Evolutionary conservation across 2,888 invertebrate genomes (phyloP).

Genomic region (Pollenia griseotomentosa): DNA sequence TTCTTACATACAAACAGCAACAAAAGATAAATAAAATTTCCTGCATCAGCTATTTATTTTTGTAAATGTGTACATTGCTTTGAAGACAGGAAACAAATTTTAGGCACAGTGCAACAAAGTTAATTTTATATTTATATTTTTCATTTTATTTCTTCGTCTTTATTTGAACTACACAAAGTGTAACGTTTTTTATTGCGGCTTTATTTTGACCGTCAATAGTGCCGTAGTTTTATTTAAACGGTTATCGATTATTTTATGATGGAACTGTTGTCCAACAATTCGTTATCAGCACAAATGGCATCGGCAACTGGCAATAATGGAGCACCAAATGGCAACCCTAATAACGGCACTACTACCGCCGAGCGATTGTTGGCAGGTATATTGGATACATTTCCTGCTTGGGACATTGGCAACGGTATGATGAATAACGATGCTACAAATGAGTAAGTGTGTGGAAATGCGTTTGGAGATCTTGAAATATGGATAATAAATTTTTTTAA

Average conservation of each 20-base stretch:
- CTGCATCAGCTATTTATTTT: too few relatives aligned
- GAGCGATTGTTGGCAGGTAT: constrained; percentile 81
- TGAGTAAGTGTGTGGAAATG: constrained; percentile 77
- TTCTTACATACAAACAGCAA: neutral
- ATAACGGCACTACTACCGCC: constrained; percentile 65
- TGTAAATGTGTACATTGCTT: neutral
- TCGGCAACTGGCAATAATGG: constrained; percentile 63
- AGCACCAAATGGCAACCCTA: constrained; percentile 66
- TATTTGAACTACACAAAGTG: constrained; percentile 56
- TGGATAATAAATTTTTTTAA: neutral
- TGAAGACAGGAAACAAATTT: constrained; percentile 3
- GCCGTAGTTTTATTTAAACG: constrained; percentile 63
- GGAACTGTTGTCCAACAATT: constrained; percentile 82
- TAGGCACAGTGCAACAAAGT: constrained; percentile 28
- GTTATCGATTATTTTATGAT: constrained; percentile 75
- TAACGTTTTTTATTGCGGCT: constrained; percentile 66
- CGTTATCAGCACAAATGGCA: constrained; percentile 75
- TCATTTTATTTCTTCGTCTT: constrained; percentile 34
- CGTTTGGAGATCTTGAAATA: neutral
- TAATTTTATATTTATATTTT: constrained; percentile 29
- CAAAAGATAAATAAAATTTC: too few relatives aligned
- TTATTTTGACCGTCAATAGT: constrained; percentile 67
- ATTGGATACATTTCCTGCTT: constrained; percentile 80
- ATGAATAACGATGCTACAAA: constrained; percentile 73
- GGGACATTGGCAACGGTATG: constrained; percentile 79